Evolutionary conservation across 2,113 vertebrate species (phyloP).

Genomic region (Crotalus viridis): DNA sequence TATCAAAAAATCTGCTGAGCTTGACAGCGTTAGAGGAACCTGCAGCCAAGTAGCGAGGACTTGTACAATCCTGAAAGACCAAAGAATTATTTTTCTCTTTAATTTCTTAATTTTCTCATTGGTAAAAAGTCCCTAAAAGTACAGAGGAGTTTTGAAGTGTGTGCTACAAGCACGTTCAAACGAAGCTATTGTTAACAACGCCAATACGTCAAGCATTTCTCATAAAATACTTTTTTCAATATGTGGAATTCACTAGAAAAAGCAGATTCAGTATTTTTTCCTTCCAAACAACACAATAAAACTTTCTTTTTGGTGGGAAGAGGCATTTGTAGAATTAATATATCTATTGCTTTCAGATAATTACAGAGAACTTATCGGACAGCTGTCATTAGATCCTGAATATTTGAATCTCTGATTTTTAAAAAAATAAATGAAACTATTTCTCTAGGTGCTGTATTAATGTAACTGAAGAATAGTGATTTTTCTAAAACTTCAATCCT

Average conservation of each 20-base stretch:
- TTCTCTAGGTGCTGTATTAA: not conserved
- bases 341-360: not conserved
- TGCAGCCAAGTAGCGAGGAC: slow-evolving; percentile 88
- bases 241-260: not conserved
- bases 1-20: slow-evolving; percentile 97
- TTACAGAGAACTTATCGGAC: not conserved
- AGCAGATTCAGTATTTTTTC: not conserved
- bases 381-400: not conserved
- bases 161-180: not conserved
- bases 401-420: not conserved
- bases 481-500: too few relatives aligned
- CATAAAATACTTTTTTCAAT: not conserved
- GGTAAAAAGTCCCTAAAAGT: not conserved
- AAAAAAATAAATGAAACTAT: not conserved
- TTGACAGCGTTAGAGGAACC: slow-evolving; percentile 97
- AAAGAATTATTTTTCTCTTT: slow-evolving; percentile 15
- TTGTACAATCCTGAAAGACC: slow-evolving; percentile 88
- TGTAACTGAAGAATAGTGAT: not conserved
- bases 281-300: not conserved
- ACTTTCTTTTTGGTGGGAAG: not conserved
- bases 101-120: not conserved
- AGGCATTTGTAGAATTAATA: not conserved
- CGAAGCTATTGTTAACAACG: not conserved
- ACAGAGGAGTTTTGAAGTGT: not conserved
- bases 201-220: not conserved